A percentile compares a stretch with the other conserved stretches of the same genome.
phyloP scores from a whole-genome alignment of 2,797 vertebrate species.

The Pantherophis vulpinus region DNA sequence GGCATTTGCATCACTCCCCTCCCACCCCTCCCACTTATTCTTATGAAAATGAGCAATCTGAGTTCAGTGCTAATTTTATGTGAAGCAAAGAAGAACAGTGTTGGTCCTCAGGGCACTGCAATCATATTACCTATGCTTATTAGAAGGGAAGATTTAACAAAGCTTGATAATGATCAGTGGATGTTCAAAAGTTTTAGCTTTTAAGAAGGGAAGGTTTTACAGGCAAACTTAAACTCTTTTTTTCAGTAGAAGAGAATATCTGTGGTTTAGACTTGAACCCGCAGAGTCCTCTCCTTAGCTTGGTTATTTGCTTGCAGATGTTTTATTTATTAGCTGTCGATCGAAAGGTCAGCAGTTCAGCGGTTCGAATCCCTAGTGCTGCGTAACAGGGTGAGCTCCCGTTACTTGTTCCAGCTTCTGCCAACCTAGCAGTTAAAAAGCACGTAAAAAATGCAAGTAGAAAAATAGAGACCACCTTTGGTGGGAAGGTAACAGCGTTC shows the following conservation, averaged over 20 bases:
- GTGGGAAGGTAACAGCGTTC: no score
- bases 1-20: slow-evolving; percentile 40
- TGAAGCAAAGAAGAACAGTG: slow-evolving; percentile 19
- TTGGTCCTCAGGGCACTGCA: neutral
- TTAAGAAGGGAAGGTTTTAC: neutral
- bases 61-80: slow-evolving; percentile 21
- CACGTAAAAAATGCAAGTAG: no score
- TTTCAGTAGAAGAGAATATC: neutral
- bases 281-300: neutral
- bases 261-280: neutral
- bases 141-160: slow-evolving; percentile 36
- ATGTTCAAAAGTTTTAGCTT: neutral
- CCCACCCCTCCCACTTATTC: neutral
- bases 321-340: neutral
- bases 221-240: neutral
- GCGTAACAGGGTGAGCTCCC: no score
- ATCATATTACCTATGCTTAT: slow-evolving; percentile 32
- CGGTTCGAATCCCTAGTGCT: no score
- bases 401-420: no score
- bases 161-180: neutral
- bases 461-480: no score
- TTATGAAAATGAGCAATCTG: slow-evolving; percentile 23
- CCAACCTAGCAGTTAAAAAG: no score
- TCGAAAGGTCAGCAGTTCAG: no score
- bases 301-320: neutral